Percentiles rank a stretch among this genome's conserved stretches.
Evolutionary conservation across 2,888 invertebrate genomes (phyloP).

Genomic region (Vesta saturnalis): DNA sequence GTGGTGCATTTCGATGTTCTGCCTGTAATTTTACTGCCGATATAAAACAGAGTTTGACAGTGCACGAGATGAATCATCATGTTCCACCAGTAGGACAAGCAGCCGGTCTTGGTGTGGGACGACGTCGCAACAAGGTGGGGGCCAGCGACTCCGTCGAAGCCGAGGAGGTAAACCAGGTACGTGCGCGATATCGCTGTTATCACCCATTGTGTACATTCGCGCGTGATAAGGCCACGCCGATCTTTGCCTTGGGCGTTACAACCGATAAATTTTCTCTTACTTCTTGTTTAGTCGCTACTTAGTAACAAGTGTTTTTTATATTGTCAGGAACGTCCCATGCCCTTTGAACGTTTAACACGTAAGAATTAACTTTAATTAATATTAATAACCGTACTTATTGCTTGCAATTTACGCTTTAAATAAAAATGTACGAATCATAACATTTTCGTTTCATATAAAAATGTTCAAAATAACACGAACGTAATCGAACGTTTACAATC

Average conservation of each 20-base stretch:
- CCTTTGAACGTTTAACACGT: slow-evolving; percentile 25
- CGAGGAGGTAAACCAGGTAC: slow-evolving; percentile 55
- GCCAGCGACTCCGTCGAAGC: slow-evolving; percentile 71
- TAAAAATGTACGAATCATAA: background rate
- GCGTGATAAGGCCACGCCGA: slow-evolving; percentile 44
- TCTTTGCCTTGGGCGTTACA: slow-evolving; percentile 45
- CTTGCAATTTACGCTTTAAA: background rate
- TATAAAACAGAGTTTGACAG: slow-evolving; percentile 90
- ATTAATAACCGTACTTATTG: background rate
- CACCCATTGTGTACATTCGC: slow-evolving; percentile 41
- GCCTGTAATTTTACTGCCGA: slow-evolving; percentile 92
- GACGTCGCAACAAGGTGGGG: slow-evolving; percentile 79
- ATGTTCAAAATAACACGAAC: background rate
- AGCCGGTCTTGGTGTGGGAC: slow-evolving; percentile 65
- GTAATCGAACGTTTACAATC: too few species aligned
- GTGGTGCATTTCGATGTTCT: slow-evolving; percentile 83
- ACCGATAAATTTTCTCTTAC: slow-evolving; percentile 39
- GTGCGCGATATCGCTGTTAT: slow-evolving; percentile 40
- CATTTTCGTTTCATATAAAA: background rate
- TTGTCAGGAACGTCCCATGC: slow-evolving; percentile 12
- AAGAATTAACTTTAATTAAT: slow-evolving; percentile 16
- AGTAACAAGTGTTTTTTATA: slow-evolving; percentile 35
- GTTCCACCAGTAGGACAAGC: slow-evolving; percentile 80
- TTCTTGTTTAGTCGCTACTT: slow-evolving; percentile 40
- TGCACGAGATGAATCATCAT: slow-evolving; percentile 92